A percentile compares a stretch with the other conserved stretches of the same genome.
Conservation (phyloP, 2,113 vertebrate species). For the Recurvirostra avosetta region DNA sequence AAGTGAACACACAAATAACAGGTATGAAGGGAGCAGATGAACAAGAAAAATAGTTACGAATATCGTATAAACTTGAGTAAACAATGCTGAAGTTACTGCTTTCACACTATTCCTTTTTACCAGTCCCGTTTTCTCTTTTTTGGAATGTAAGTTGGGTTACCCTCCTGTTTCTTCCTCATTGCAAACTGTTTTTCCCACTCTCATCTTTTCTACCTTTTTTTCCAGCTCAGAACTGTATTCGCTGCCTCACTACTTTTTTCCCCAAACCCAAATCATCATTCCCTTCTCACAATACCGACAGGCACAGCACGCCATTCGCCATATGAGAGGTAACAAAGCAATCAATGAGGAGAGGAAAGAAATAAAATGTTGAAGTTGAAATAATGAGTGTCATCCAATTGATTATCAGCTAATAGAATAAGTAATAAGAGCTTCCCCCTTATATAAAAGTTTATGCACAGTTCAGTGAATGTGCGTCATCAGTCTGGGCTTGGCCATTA, state of each 20-base stretch:
- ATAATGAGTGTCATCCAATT: not conserved
- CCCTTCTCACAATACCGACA: not conserved
- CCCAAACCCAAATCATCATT: not conserved
- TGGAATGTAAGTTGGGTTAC: not conserved
- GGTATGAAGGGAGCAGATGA: not conserved
- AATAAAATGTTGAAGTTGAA: not conserved
- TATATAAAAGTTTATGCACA: not conserved
- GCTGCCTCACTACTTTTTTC: not conserved
- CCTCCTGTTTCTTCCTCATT: not conserved
- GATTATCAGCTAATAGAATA: not conserved
- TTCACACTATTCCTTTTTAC: not conserved
- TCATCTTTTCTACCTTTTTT: not conserved
- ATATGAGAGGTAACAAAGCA: not conserved
- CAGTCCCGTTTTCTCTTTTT: not conserved
- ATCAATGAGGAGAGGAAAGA: not conserved
- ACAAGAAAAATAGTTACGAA: not conserved
- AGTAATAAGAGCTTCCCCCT: not conserved
- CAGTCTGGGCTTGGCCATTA: not conserved
- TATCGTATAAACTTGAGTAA: not conserved
- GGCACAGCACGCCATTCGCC: rapidly evolving
- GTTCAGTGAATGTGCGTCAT: not conserved
- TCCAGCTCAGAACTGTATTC: not conserved
- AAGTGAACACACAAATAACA: not conserved
- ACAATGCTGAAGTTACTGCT: not conserved
- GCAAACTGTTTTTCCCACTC: not conserved